A percentile compares a stretch with the other conserved stretches of the same genome.
These are phyloP conservation scores for Drosophila neocordata DNA, from an alignment of 1,140 invertebrate species.

Conservation along the genomic window DNA sequence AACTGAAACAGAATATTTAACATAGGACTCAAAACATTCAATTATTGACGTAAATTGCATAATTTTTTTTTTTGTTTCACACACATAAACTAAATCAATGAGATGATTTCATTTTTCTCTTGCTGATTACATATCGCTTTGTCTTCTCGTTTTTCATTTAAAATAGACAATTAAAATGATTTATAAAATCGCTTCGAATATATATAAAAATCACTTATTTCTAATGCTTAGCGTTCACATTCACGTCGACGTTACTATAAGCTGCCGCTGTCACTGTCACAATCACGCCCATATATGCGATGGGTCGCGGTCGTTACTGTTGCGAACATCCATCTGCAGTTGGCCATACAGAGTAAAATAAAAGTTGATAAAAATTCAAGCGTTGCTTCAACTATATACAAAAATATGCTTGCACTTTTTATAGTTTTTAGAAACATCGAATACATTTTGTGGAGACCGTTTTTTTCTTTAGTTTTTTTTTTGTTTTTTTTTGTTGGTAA, in stretches of 20 bases:
- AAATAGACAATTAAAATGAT: conserved; percentile 82
- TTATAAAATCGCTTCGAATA: conserved; percentile 72
- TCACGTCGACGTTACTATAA: conserved; percentile 33
- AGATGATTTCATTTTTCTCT: conserved; percentile 27
- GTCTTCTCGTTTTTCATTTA: conserved; percentile 48
- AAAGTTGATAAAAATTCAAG: conserved; percentile 65
- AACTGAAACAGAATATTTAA: conserved; percentile 70
- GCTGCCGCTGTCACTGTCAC: conserved; percentile 17
- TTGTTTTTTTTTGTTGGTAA: conserved; percentile 47
- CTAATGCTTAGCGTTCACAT: conserved; percentile 80
- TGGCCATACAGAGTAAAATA: conserved; percentile 59
- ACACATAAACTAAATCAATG: conserved; percentile 72
- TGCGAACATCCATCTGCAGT: conserved; percentile 46
- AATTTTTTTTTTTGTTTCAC: conserved; percentile 65
- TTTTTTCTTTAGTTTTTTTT: conserved; percentile 26
- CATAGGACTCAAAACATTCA: conserved; percentile 74
- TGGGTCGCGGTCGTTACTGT: conserved; percentile 36
- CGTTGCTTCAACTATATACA: conserved; percentile 74
- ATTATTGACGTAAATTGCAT: conserved; percentile 78
- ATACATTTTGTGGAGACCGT: conserved; percentile 19
- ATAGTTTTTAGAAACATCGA: conserved; percentile 31
- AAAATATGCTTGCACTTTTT: conserved; percentile 65
- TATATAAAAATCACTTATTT: conserved; percentile 75
- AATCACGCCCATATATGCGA: conserved; percentile 38
- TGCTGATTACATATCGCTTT: conserved; percentile 14